A percentile compares a stretch with the other conserved stretches of the same genome.
Conservation (phyloP, 2,797 vertebrate genomes). For the Sebastes vulpes region DNA sequence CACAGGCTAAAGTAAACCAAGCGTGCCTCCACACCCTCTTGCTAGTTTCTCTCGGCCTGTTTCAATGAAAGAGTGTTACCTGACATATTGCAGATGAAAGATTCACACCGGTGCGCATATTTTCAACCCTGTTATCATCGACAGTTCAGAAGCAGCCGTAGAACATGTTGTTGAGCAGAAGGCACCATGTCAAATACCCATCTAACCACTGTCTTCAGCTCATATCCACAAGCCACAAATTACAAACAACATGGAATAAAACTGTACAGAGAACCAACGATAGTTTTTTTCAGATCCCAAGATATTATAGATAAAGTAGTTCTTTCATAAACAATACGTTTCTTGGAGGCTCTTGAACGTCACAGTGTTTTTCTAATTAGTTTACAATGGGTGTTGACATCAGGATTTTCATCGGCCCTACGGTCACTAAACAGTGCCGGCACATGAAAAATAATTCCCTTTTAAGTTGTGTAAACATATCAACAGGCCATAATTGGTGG, state of each 20-base stretch:
- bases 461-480: conserved; percentile 29
- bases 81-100: conserved; percentile 75
- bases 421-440: conserved; percentile 2
- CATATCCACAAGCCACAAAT: conserved; percentile 70
- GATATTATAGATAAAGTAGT: neutral
- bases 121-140: conserved; percentile 73
- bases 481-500: conserved; percentile 22
- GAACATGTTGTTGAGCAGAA: conserved; percentile 65
- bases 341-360: neutral
- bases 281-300: neutral
- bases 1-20: conserved; percentile 40
- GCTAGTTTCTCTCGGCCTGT: conserved; percentile 41
- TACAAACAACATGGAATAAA: conserved; percentile 51
- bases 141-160: conserved; percentile 41
- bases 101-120: conserved; percentile 60
- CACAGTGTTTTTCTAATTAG: neutral
- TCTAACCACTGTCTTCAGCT: conserved; percentile 66
- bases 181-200: conserved; percentile 65
- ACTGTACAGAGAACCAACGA: conserved; percentile 14
- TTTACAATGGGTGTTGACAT: conserved; percentile 11
- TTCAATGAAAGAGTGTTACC: conserved; percentile 68
- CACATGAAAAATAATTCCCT: neutral
- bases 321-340: neutral
- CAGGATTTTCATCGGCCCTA: neutral
- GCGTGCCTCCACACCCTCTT: conserved; percentile 9